These are phyloP conservation scores for Callimorpha dominula DNA, from an alignment of 2,888 invertebrate genomes.

Conservation along the genomic window DNA sequence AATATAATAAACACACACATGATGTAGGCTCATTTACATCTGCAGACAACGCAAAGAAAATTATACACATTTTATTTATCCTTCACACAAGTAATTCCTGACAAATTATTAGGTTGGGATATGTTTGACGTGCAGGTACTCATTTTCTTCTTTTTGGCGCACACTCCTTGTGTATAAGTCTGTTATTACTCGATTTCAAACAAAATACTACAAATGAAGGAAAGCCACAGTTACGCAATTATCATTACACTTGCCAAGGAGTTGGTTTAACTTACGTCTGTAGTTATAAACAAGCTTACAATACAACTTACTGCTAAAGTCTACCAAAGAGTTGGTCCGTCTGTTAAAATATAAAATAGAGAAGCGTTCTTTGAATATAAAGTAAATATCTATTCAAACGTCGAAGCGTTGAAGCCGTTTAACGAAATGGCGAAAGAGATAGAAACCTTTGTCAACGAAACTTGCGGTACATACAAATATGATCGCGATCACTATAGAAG, in stretches of 20 bases:
- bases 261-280: slow-evolving; percentile 43
- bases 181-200: slow-evolving; percentile 29
- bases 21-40: slow-evolving; percentile 49
- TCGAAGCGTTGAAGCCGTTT: slow-evolving; percentile 61
- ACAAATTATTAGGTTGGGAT: slow-evolving; percentile 12
- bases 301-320: slow-evolving; percentile 73
- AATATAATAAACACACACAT: slow-evolving; percentile 60
- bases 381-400: slow-evolving; percentile 60
- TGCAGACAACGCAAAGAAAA: slow-evolving; percentile 33
- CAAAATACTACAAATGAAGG: slow-evolving; percentile 37
- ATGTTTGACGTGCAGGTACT: slow-evolving; percentile 6
- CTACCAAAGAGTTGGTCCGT: slow-evolving; percentile 81
- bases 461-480: slow-evolving; percentile 43
- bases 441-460: slow-evolving; percentile 48
- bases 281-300: slow-evolving; percentile 60
- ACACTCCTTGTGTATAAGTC: slow-evolving; percentile 1
- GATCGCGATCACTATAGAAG: slow-evolving; percentile 52
- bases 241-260: slow-evolving; percentile 34
- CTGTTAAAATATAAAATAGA: slow-evolving; percentile 68
- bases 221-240: slow-evolving; percentile 34
- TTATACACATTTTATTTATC: slow-evolving; percentile 14
- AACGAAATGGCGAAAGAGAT: slow-evolving; percentile 54
- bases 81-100: neutral
- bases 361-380: slow-evolving; percentile 49
- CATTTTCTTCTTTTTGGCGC: slow-evolving; percentile 18